phyloP scores from a whole-genome alignment of 1,140 invertebrate genomes.

The Wiebesia pumilae region DNA sequence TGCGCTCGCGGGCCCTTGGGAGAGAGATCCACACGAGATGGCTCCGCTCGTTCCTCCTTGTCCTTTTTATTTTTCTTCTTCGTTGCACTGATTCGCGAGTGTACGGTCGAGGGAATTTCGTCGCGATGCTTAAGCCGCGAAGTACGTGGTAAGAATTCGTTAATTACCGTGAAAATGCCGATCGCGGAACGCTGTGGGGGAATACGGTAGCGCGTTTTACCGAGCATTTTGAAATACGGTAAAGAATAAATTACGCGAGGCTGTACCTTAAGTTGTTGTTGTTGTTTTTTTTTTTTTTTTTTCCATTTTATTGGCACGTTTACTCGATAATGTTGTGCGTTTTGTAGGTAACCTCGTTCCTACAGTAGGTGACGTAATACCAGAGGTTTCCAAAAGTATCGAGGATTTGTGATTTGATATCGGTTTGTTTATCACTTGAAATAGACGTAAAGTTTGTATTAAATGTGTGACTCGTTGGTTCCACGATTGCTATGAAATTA shows the following conservation, averaged over 20 bases:
- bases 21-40: not conserved
- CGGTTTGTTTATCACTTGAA: too few relatives aligned
- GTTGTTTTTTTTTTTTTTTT: too few relatives aligned
- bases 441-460: too few relatives aligned
- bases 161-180: constrained; percentile 1
- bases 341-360: not conserved
- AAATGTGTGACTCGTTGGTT: too few relatives aligned
- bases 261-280: not conserved
- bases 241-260: not conserved
- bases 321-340: not conserved
- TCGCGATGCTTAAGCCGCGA: not conserved
- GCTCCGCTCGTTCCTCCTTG: not conserved
- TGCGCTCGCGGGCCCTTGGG: not conserved
- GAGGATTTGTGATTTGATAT: not conserved
- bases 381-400: not conserved
- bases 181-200: too few relatives aligned
- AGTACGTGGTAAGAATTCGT: not conserved
- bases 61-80: not conserved
- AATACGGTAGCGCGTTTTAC: not conserved
- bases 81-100: not conserved
- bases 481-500: too few relatives aligned
- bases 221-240: not conserved
- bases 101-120: not conserved
- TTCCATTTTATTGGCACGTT: not conserved
- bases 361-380: not conserved